Evolutionary conservation across 2,113 vertebrate genomes (phyloP), one percentile per base, ranked within the genome.

Genomic region (Zosterops lateralis): DNA sequence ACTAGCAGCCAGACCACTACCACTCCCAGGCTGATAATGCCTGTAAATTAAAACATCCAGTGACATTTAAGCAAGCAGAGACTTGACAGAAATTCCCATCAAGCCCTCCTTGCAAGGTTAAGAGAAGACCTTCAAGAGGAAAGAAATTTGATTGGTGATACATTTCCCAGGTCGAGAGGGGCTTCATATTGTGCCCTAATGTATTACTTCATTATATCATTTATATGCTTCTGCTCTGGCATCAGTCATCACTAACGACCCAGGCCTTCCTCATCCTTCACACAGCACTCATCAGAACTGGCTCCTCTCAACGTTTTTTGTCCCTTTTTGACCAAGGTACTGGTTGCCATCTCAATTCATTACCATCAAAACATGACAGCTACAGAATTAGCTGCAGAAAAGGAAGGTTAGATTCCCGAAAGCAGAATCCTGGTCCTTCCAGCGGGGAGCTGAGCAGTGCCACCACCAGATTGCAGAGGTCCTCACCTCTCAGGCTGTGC

Each of bases 191-290:
- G 84, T 87, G 87, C 84, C 72, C 77, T 96, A 95, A 96, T 91
- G 79, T 94, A 95, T 96, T 84, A 64, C 92, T 91, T 86, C 77
- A 87, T 84, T 85, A 78, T 64, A 87, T 93, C 90, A 93, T 95
- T 96, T 95, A 92, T 95, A 93, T 79, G 83, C 74, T 92, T 81
- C 92, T 68, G 56, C 64, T 87, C 83, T 1, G 60, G 78, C 97
- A 95, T 96, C 93, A 95, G 74, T 96, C 95, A 97, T 73, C 91
- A 34, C 80, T 95, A 96, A 96, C 51, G 84, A 90, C 84, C 80
- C 67, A 76, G 93, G 84, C 56, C 80, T 79, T 76, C 64, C 87
- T 85, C 83, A 87, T 90, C 93, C 87, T 94, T 90, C 94, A 90
- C 54, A 25, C 54, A 65, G 71, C 25, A 20, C 85, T 84, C 95